Percentiles rank a stretch among this genome's conserved stretches.
Evolutionary conservation across 2,113 vertebrate species (phyloP).

Genomic region (Leptodactylus fuscus): DNA sequence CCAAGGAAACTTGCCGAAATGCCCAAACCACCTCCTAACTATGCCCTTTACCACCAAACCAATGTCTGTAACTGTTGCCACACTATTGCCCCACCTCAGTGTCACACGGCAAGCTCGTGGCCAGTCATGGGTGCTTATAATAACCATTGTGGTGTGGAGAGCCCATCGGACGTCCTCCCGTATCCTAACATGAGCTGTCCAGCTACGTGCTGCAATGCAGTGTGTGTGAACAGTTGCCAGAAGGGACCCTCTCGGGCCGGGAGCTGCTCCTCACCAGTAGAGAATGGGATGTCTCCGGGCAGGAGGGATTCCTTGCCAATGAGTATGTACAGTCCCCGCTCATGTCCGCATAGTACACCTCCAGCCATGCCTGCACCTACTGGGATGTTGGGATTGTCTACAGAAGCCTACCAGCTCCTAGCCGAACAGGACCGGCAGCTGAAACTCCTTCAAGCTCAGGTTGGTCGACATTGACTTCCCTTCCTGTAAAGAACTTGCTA

Average conservation of each 20-base stretch:
- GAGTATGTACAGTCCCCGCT: conserved; percentile 63
- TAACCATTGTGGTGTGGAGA: conserved; percentile 62
- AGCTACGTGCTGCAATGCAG: conserved; percentile 69
- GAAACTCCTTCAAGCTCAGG: conserved; percentile 92
- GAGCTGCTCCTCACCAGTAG: conserved; percentile 58
- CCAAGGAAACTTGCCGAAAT: conserved; percentile 68
- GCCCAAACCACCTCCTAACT: conserved; percentile 74
- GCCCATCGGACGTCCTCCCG: conserved; percentile 50
- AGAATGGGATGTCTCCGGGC: conserved; percentile 60
- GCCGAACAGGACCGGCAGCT: conserved; percentile 90
- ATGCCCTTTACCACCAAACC: conserved; percentile 54
- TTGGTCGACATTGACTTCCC: conserved; percentile 63
- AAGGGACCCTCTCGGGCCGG: conserved; percentile 63
- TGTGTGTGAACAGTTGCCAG: conserved; percentile 68
- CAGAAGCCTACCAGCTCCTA: conserved; percentile 84
- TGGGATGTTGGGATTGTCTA: conserved; percentile 75
- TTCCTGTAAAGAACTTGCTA: not conserved
- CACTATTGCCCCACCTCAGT: conserved; percentile 68
- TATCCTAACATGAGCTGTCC: conserved; percentile 68
- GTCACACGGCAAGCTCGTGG: conserved; percentile 70
- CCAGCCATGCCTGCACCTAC: conserved; percentile 65
- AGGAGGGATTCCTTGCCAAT: conserved; percentile 54
- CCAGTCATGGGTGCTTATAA: conserved; percentile 65
- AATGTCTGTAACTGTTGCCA: conserved; percentile 76
- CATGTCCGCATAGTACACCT: conserved; percentile 64